Base-by-base conservation (phyloP, 2,113 vertebrate species). In the Collichthys lucidus region DNA sequence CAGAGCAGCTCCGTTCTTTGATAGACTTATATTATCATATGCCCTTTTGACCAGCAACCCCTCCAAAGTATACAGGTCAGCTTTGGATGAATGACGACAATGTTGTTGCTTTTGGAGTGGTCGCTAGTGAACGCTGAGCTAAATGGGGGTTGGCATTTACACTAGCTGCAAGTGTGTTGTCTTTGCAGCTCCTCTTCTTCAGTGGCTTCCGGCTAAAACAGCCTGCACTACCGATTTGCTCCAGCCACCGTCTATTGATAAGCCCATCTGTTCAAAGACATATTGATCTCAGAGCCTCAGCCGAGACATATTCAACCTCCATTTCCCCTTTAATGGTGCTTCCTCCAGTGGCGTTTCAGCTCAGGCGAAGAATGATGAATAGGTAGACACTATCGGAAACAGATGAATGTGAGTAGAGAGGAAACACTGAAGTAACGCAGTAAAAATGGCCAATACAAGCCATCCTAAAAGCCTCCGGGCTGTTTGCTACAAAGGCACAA, bases 221-320 rank as follows among this genome's bases (percentile, higher is more conserved):
- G 77, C 66, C 60, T 6, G 49, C 81, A 83, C 77, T 60, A 74
- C 65, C 57, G 53, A 85, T 89, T 88, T 86, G 61, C 83, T 86
- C 73, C 82, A 83, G 83, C 81, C 84, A 56, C 80, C 19, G 47
- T 82, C 79, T 82, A 92, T 91, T 90, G 90, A 92, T 90, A 87
- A 93, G 87, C 65, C 82, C 89, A 90, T 93, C 89, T 82, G 85
- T 88, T 91, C 82, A 86, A 90, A 88, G 76, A 79, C 74, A 2
- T 86, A 92, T 92, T 89, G 90, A 92, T 92, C 85, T 83, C 74
- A 20, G 76, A 83, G 83, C 68, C 85, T 83, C 82, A 20, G 79
- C 74, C 22, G 72, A 90, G 81, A 93, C 87, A 72, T 70, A 89
- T 88, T 91, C 90, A 92, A 90, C 88, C 85, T 92, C 88, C 85